Base-by-base conservation (phyloP, 2,113 vertebrate species). In the Corythoichthys haematopterus region DNA sequence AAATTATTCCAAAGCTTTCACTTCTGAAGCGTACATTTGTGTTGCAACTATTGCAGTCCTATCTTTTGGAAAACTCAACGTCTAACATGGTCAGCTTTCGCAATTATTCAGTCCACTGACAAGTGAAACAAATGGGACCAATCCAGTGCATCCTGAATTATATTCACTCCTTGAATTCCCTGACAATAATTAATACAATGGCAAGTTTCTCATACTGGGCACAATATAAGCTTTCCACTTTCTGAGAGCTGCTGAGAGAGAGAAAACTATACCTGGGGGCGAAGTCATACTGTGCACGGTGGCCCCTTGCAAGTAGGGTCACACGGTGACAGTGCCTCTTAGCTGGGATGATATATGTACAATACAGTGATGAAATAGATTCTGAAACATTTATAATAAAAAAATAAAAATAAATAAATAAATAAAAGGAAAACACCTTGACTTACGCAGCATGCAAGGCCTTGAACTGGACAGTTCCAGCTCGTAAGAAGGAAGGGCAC, bases 61-160 rank as follows among this genome's bases (percentile, higher is more conserved):
- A 85, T 81, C 85, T 90, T 86, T 83, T 80, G 75, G 83, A 89
- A 88, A 88, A 84, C 81, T 89, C 81, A 85, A 83, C 87, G 89
- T 89, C 87, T 91, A 91, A 91, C 91, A 91, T 92, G 90, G 91
- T 92, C 91, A 92, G 89, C 88, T 91, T 91, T 91, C 85, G 88
- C 91, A 92, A 92, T 92, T 91, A 92, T 89, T 91, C 90, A 90
- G 89, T 92, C 89, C 91, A 92, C 81, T 92, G 90, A 92, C 90
- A 91, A 92, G 90, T 88, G 90, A 92, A 91, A 92, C 90, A 92
- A 92, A 92, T 83, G 86, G 86, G 85, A 88, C 80, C 88, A 88
- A 90, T 74, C 20, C 85, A 88, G 88, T 88, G 90, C 88, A 88
- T 91, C 90, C 87, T 89, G 89, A 86, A 90, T 92, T 92, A 92